phyloP scores from a whole-genome alignment of 2,888 invertebrate species.

The Thelaira solivaga region DNA sequence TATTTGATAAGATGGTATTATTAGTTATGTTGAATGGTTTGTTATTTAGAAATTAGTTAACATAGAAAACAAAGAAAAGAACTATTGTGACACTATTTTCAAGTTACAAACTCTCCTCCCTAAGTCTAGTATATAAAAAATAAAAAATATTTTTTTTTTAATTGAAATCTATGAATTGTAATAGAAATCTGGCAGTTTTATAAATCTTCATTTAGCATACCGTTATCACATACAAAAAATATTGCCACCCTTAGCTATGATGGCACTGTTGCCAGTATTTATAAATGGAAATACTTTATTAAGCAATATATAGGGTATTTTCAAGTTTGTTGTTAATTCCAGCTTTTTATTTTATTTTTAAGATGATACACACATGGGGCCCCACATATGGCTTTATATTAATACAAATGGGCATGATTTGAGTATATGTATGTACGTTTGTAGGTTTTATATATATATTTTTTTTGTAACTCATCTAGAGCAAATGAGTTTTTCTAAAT shows the following conservation, averaged over 20 bases:
- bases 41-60: neutral
- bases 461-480: constrained; percentile 44
- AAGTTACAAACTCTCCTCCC: too few species aligned
- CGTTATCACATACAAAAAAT: neutral
- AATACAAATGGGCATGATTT: constrained; percentile 30
- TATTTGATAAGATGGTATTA: neutral
- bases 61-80: neutral
- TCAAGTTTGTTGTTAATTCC: constrained; percentile 6
- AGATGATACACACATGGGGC: neutral
- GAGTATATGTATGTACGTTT: neutral
- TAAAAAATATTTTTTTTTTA: too few species aligned
- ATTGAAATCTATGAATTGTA: too few species aligned
- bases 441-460: neutral
- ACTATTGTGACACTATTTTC: too few species aligned
- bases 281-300: neutral
- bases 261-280: neutral
- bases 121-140: too few species aligned
- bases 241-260: neutral
- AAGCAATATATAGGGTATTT: neutral
- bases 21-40: constrained; percentile 11
- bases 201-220: too few species aligned
- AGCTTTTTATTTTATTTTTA: neutral
- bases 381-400: neutral
- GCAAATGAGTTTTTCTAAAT: constrained; percentile 52
- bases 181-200: too few species aligned